These are phyloP conservation scores for Sphecodes monilicornis DNA, from an alignment of 2,888 invertebrate species.

Conservation along the genomic window DNA sequence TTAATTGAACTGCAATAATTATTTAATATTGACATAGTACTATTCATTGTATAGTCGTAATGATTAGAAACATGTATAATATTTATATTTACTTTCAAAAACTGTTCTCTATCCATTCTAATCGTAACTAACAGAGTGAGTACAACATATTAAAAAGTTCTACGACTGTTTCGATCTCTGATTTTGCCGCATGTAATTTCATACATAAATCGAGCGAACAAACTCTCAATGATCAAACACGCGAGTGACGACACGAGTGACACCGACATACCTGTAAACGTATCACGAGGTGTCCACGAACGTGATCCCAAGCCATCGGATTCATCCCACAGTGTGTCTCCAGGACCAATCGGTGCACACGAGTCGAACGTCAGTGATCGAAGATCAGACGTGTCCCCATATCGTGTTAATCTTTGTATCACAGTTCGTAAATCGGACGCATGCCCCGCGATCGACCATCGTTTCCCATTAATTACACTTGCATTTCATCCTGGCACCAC, in stretches of 20 bases:
- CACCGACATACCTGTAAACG: constrained; percentile 46
- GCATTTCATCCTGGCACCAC: constrained; percentile 56
- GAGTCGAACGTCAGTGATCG: constrained; percentile 54
- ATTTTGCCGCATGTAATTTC: not conserved
- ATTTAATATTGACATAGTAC: not conserved
- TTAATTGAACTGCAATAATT: not conserved
- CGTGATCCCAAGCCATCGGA: constrained; percentile 37
- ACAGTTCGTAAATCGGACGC: constrained; percentile 65
- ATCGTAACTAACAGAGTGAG: too few relatives aligned
- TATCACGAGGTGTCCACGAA: constrained; percentile 53
- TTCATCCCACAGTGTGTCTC: constrained; percentile 44
- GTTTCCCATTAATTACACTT: constrained; percentile 67
- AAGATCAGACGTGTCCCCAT: constrained; percentile 33
- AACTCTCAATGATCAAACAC: not conserved
- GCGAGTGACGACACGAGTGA: not conserved
- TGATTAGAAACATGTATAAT: too few relatives aligned
- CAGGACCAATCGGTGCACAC: constrained; percentile 29
- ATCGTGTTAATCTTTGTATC: constrained; percentile 59
- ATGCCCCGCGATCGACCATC: constrained; percentile 63
- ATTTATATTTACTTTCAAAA: not conserved
- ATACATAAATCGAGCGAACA: not conserved
- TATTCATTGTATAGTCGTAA: too few relatives aligned
- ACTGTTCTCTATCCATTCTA: not conserved
- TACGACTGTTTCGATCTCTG: not conserved
- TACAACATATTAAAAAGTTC: not conserved